Conservation (phyloP, 2,113 vertebrate species). For the Lepus americanus region DNA sequence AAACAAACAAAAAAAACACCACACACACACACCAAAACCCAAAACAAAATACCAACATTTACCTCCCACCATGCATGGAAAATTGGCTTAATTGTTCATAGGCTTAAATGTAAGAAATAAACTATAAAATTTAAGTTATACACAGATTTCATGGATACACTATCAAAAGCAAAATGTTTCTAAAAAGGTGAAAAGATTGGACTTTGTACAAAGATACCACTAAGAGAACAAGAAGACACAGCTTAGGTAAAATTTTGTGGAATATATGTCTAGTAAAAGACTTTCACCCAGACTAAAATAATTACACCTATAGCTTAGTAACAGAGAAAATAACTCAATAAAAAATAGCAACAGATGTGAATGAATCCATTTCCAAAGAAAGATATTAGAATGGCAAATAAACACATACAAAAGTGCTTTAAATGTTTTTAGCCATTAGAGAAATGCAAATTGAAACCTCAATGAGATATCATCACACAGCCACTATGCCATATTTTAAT, state of each 20-base stretch:
- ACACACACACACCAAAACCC: no score
- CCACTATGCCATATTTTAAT: background rate
- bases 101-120: constrained; percentile 17
- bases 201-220: background rate
- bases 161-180: background rate
- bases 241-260: background rate
- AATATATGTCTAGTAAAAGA: background rate
- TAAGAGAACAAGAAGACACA: constrained; percentile 40
- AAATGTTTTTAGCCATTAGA: background rate
- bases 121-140: background rate
- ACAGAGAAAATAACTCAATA: background rate
- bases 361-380: constrained; percentile 25
- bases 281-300: background rate
- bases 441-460: constrained; percentile 25
- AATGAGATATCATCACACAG: background rate
- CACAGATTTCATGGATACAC: background rate
- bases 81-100: constrained; percentile 22
- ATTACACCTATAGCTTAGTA: background rate
- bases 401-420: background rate
- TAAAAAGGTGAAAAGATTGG: background rate
- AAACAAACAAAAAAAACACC: no score
- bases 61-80: background rate
- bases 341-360: constrained; percentile 5
- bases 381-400: background rate
- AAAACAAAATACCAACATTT: background rate